These are phyloP conservation scores for Spheniscus mendiculus DNA, from an alignment of 2,113 vertebrate species.

Conservation along the genomic window DNA sequence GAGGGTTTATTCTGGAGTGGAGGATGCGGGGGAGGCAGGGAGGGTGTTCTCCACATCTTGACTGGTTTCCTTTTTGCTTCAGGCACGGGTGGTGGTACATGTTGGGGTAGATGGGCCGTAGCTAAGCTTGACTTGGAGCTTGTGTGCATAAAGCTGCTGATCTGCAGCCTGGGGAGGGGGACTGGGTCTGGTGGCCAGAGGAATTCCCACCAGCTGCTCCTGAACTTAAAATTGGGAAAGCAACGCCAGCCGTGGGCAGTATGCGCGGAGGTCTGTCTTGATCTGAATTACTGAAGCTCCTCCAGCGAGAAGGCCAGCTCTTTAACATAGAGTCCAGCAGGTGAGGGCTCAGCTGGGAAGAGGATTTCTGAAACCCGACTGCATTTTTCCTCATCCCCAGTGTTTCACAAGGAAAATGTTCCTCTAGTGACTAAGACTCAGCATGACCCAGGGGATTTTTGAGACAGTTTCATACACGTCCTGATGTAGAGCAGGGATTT, in stretches of 20 bases:
- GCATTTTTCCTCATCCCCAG: neutral
- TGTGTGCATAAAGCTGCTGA: neutral
- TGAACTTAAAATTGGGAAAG: neutral
- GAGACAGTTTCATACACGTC: neutral
- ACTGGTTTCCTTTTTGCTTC: neutral
- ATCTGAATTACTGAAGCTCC: neutral
- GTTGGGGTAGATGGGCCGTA: neutral
- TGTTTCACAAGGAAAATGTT: neutral
- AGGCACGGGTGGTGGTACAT: rapidly evolving
- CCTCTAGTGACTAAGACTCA: neutral
- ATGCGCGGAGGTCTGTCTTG: neutral
- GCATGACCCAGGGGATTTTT: neutral
- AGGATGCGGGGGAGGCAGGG: neutral
- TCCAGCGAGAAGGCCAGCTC: neutral
- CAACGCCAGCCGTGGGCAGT: neutral
- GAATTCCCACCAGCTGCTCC: neutral
- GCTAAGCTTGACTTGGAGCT: neutral
- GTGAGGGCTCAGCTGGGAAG: neutral
- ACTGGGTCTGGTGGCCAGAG: neutral
- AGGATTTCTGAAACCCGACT: neutral
- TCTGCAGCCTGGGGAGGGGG: neutral
- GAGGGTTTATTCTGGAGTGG: neutral
- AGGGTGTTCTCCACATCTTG: neutral
- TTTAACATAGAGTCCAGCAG: rapidly evolving
- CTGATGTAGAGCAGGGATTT: neutral